Evolutionary conservation across 2,888 invertebrate species (phyloP).

Genomic region (Rotaria socialis): DNA sequence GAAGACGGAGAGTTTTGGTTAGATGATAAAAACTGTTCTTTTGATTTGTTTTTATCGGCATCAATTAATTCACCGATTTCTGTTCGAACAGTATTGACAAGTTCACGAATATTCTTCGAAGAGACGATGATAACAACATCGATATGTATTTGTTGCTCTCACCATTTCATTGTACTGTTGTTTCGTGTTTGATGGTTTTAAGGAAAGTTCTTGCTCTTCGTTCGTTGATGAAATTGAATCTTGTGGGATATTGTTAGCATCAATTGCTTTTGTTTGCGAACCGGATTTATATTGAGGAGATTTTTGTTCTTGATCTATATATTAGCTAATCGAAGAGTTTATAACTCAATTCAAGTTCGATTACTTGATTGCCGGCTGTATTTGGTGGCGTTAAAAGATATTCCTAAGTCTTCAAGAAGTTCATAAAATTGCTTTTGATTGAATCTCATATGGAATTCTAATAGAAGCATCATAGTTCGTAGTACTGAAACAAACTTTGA

Average conservation of each 20-base stretch:
- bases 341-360: too few relatives aligned
- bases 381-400: too few relatives aligned
- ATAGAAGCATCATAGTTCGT: too few relatives aligned
- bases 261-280: not conserved
- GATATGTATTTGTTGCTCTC: not conserved
- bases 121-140: not conserved
- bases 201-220: not conserved
- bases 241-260: not conserved
- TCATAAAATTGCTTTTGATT: too few relatives aligned
- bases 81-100: constrained; percentile 5
- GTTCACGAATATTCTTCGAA: not conserved
- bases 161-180: not conserved
- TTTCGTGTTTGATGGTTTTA: not conserved
- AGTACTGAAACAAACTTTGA: not conserved
- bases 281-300: not conserved
- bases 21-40: not conserved
- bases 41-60: not conserved
- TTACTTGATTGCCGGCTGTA: too few relatives aligned
- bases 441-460: too few relatives aligned
- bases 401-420: too few relatives aligned
- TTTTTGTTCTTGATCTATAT: not conserved
- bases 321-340: too few relatives aligned
- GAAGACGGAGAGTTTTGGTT: too few relatives aligned
- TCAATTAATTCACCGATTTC: not conserved
- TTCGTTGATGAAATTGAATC: not conserved